Evolutionary conservation across 2,797 vertebrate species (phyloP).

Genomic region (Anas georgica): DNA sequence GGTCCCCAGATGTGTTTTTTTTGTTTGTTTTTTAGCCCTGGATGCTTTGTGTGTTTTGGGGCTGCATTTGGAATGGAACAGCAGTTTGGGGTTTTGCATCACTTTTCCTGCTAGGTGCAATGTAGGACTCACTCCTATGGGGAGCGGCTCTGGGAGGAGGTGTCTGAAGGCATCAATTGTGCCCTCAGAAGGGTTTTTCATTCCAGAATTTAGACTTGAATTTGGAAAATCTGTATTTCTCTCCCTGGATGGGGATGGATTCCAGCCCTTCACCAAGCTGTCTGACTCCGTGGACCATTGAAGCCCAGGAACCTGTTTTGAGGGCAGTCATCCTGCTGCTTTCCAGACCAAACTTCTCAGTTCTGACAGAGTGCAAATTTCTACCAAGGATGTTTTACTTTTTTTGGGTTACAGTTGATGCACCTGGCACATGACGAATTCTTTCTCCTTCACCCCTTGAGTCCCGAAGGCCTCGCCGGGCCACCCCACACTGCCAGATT

Average conservation of each 20-base stretch:
- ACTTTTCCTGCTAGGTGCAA: background rate
- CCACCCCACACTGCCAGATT: background rate
- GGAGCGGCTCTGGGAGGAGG: background rate
- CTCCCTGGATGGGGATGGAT: background rate
- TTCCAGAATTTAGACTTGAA: background rate
- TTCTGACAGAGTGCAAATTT: background rate
- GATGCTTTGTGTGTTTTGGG: slow-evolving; percentile 9
- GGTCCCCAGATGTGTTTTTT: background rate
- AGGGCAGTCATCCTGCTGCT: background rate
- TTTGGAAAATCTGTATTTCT: background rate
- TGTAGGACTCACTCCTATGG: background rate
- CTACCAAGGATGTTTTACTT: background rate
- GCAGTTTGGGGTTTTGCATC: slow-evolving; percentile 9
- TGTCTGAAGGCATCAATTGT: background rate
- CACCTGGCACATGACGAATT: background rate
- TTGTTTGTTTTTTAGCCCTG: background rate
- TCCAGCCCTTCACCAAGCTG: background rate
- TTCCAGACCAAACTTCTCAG: background rate
- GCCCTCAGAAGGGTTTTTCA: background rate
- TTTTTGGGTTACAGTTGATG: background rate
- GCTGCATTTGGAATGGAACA: slow-evolving; percentile 29
- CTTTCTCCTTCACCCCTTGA: background rate
- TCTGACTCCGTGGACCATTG: background rate
- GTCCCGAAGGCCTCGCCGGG: background rate
- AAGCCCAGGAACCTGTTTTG: background rate